Evolutionary conservation across 2,797 vertebrate genomes (phyloP), one percentile per base, ranked within the genome.

Genomic region (Heliangelus exortis): DNA sequence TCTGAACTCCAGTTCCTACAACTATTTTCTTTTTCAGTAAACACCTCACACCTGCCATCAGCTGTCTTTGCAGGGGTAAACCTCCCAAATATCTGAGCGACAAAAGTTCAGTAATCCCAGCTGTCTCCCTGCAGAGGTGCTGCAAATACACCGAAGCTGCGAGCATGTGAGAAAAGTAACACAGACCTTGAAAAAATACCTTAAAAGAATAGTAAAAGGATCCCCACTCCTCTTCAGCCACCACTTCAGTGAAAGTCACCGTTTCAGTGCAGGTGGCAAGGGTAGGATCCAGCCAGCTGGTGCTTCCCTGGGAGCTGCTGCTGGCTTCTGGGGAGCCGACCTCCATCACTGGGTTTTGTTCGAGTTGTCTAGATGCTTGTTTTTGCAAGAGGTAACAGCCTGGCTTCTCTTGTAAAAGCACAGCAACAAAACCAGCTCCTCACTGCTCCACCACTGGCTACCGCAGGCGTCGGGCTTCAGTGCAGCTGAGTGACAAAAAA

Each of bases 201-300:
- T 97, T 98, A 84, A 98, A 98, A 75, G 98, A 98, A 59, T 97
- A 96, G 90, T 98, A 97, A 95, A 97, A 97, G 74, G 98, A 98
- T 89, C 96, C 90, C 97, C 96, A 95, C 9, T 97, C 95, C 79
- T 97, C 97, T 84, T 92, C 95, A 19, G 87, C 72, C 65, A 82
- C 80, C 79, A 59, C 94, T 88, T 97, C 97, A 8, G 97, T 94
- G 87, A 95, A 95, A 91, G 97, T 95, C 84, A 92, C 89, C 0
- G 71, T 90, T 63, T 96, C 97, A 7, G 96, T 95, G 81, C 97
- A 97, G 83, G 87, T 87, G 61, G 45, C 95, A 47, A 94, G 84
- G 57, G 88, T 69, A 22, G 96, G 57, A 80, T 95, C 96, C 80
- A 74, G 51, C 26, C 57, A 89, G 50, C 25, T 4, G 2, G 58